Conservation (phyloP, 2,113 vertebrate genomes). For the Colossoma macropomum region DNA sequence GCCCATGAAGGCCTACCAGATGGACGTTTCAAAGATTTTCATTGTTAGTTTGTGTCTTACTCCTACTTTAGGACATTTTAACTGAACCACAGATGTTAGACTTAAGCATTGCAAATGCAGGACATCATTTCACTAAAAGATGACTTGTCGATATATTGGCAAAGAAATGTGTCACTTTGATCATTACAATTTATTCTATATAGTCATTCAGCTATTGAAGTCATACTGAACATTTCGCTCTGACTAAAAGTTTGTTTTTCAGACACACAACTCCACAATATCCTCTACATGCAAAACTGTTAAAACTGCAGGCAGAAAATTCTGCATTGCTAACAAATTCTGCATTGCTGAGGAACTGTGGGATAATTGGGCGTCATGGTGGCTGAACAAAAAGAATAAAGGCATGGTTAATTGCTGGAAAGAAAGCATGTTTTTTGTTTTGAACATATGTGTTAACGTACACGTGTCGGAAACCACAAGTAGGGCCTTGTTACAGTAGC, state of each 20-base stretch:
- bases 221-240: background rate
- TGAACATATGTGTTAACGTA: conserved; percentile 24
- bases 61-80: no score
- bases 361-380: conserved; percentile 17
- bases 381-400: conserved; percentile 13
- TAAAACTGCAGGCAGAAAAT: conserved; percentile 7
- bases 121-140: no score
- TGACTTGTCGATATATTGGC: no score
- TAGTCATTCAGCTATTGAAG: no score
- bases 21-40: background rate
- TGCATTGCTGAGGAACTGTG: background rate
- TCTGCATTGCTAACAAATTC: background rate
- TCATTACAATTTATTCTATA: no score
- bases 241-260: no score
- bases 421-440: background rate
- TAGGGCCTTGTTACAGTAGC: conserved; percentile 25
- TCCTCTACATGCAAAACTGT: background rate
- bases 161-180: no score
- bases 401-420: conserved; percentile 9
- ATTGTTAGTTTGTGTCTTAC: no score
- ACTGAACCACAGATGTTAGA: no score
- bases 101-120: no score
- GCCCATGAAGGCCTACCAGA: background rate
- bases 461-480: conserved; percentile 31
- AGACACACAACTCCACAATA: background rate